phyloP scores from a whole-genome alignment of 1,140 invertebrate species.

The Bombus soroeensis region DNA sequence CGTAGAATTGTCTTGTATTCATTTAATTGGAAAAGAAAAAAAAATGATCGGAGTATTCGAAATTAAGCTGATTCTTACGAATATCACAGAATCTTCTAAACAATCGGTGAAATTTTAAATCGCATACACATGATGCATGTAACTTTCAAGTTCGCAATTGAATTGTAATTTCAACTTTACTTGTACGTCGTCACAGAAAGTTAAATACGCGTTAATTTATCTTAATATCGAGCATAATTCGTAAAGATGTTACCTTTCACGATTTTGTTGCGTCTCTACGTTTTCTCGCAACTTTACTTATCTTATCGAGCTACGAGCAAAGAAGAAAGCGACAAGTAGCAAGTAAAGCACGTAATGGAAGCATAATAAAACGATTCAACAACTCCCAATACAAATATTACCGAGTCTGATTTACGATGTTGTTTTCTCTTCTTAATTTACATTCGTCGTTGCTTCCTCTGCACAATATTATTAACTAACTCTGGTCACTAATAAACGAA shows the following conservation, averaged over 20 bases:
- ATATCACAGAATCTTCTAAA: too few species aligned
- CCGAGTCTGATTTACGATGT: background rate
- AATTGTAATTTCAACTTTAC: background rate
- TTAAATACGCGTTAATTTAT: too few species aligned
- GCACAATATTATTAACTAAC: background rate
- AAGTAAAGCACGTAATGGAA: background rate
- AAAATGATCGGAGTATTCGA: too few species aligned
- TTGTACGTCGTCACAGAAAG: too few species aligned
- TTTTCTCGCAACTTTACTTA: conserved; percentile 29
- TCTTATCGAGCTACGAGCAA: conserved; percentile 56
- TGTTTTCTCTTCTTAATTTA: background rate
- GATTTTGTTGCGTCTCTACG: background rate
- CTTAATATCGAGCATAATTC: too few species aligned
- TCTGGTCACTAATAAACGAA: background rate
- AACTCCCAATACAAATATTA: background rate
- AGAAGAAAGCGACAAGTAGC: conserved; percentile 2
- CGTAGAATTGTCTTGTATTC: too few species aligned
- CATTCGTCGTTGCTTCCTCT: background rate
- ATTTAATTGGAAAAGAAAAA: too few species aligned
- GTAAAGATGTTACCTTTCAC: too few species aligned
- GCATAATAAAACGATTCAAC: background rate
- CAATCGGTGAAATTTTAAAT: too few species aligned
- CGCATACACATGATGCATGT: too few species aligned
- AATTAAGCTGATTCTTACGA: too few species aligned
- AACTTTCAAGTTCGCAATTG: background rate